Conservation (phyloP, 2,113 vertebrate genomes). For the Python bivittatus region DNA sequence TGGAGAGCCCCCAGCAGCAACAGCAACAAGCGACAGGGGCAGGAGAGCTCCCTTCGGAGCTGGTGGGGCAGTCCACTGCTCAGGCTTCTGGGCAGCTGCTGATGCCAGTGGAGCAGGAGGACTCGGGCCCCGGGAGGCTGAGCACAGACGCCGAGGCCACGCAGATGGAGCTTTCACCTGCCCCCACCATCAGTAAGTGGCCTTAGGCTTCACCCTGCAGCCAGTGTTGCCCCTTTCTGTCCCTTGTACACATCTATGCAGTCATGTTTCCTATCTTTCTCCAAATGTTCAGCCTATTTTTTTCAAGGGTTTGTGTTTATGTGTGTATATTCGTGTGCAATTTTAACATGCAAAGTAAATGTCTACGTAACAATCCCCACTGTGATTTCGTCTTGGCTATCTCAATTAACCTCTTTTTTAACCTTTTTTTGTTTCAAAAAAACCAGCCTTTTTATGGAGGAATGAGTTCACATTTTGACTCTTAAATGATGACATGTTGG, state of each 20-base stretch:
- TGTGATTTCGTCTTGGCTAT: background rate
- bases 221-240: background rate
- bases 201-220: background rate
- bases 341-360: background rate
- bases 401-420: background rate
- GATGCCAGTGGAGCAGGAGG: slow-evolving; percentile 78
- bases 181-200: slow-evolving; percentile 85
- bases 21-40: slow-evolving; percentile 81
- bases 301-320: background rate
- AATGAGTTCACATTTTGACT: background rate
- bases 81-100: slow-evolving; percentile 70
- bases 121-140: slow-evolving; percentile 76
- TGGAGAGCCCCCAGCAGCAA: slow-evolving; percentile 85
- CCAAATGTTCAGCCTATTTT: background rate
- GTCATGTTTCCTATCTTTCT: background rate
- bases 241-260: background rate
- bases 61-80: slow-evolving; percentile 67
- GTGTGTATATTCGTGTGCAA: background rate
- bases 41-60: slow-evolving; percentile 71
- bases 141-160: slow-evolving; percentile 85
- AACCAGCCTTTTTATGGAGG: background rate
- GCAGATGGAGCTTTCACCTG: slow-evolving; percentile 94
- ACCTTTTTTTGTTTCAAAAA: background rate
- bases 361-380: background rate
- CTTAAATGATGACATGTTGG: background rate